Percentiles rank a stretch among this genome's conserved stretches.
These are phyloP conservation scores for Trichonephila clavata DNA, from an alignment of 1,140 invertebrate species.

Conservation along the genomic window DNA sequence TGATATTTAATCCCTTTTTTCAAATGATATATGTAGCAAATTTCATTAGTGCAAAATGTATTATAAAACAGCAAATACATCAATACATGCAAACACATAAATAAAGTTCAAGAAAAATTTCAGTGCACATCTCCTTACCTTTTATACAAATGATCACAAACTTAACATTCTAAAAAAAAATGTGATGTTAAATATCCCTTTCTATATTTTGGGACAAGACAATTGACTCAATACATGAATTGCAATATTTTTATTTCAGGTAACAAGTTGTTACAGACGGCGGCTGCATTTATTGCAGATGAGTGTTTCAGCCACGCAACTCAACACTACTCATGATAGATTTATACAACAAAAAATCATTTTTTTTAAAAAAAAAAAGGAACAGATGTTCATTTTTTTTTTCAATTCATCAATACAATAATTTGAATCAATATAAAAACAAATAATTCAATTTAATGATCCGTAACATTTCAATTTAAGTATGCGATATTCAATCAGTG, in stretches of 20 bases:
- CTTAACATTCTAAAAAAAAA: too few species aligned
- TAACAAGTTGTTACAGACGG: constrained; percentile 74
- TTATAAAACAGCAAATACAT: too few species aligned
- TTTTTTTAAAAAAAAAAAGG: neutral
- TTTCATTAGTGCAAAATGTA: too few species aligned
- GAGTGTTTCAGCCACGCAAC: constrained; percentile 68
- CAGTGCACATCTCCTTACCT: too few species aligned
- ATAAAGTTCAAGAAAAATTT: too few species aligned
- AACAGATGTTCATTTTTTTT: constrained; percentile 1
- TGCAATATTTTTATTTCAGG: constrained; percentile 76
- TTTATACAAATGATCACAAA: too few species aligned
- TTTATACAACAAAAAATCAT: constrained; percentile 63
- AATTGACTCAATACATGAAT: constrained; percentile 54
- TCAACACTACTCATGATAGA: constrained; percentile 66
- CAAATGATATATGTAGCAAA: too few species aligned
- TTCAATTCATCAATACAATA: neutral
- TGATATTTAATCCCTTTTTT: too few species aligned
- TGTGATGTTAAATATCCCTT: too few species aligned
- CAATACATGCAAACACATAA: too few species aligned
- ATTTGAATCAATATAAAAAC: neutral
- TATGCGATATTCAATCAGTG: neutral
- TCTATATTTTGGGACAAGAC: neutral
- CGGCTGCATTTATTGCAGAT: constrained; percentile 74
- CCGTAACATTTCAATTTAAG: constrained; percentile 28
- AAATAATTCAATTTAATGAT: neutral